Conservation (phyloP, 2,888 invertebrate genomes). For the Lochmaea crataegi region DNA sequence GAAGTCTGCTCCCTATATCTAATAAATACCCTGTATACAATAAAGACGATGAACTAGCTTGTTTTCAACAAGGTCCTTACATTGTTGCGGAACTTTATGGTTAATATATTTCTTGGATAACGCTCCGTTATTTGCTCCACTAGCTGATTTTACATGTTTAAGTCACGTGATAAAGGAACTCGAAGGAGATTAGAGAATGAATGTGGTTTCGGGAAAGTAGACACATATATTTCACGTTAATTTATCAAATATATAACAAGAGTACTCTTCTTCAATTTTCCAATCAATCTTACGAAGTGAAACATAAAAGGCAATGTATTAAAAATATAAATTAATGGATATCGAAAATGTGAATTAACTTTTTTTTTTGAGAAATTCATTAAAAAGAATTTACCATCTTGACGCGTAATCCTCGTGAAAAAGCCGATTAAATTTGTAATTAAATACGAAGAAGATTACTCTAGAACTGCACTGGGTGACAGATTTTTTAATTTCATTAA, state of each 20-base stretch:
- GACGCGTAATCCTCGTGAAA: slow-evolving; percentile 44
- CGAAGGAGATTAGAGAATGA: slow-evolving; percentile 8
- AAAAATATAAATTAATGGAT: slow-evolving; percentile 29
- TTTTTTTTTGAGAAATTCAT: slow-evolving; percentile 40
- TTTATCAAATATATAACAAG: not conserved
- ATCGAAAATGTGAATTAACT: slow-evolving; percentile 34
- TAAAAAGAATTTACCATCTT: slow-evolving; percentile 46
- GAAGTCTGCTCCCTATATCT: slow-evolving; percentile 12
- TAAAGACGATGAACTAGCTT: slow-evolving; percentile 9
- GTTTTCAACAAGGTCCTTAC: slow-evolving; percentile 14
- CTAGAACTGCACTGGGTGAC: slow-evolving; percentile 50
- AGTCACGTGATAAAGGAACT: slow-evolving; percentile 10
- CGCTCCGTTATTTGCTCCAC: slow-evolving; percentile 13
- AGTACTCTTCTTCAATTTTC: not conserved
- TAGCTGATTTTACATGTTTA: slow-evolving; percentile 10
- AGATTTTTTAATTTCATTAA: slow-evolving; percentile 59
- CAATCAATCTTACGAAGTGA: not conserved
- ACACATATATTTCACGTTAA: not conserved
- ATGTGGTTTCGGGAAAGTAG: not conserved
- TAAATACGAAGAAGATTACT: slow-evolving; percentile 54
- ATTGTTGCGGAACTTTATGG: slow-evolving; percentile 19
- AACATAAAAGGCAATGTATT: not conserved
- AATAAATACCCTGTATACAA: slow-evolving; percentile 24
- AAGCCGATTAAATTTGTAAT: slow-evolving; percentile 56
- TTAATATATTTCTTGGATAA: slow-evolving; percentile 20